phyloP scores from a whole-genome alignment of 1,140 invertebrate species.

The Aricia agestis region DNA sequence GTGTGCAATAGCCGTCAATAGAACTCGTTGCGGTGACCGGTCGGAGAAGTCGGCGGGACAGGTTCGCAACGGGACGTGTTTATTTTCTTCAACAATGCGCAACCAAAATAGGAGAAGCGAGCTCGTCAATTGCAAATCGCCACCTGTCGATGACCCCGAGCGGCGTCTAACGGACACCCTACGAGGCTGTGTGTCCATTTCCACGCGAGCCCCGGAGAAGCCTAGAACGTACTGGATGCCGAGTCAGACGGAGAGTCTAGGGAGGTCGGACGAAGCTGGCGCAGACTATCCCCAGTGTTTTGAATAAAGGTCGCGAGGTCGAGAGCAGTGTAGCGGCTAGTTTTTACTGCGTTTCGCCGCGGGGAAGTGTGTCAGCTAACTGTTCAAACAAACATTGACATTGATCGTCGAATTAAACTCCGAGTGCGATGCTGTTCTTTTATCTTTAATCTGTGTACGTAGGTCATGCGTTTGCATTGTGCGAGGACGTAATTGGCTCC shows the following conservation, averaged over 20 bases:
- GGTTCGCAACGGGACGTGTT: slow-evolving; percentile 53
- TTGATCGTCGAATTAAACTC: slow-evolving; percentile 58
- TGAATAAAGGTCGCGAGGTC: slow-evolving; percentile 71
- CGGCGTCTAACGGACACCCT: slow-evolving; percentile 59
- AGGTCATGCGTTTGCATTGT: slow-evolving; percentile 41
- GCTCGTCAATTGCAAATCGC: slow-evolving; percentile 68
- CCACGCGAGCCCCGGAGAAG: slow-evolving; percentile 32
- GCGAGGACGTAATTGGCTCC: slow-evolving; percentile 38
- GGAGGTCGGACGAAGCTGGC: slow-evolving; percentile 35
- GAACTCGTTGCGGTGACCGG: slow-evolving; percentile 25
- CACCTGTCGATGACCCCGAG: slow-evolving; percentile 66
- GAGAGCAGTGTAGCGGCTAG: slow-evolving; percentile 55
- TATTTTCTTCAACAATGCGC: slow-evolving; percentile 56
- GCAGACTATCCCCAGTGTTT: slow-evolving; percentile 44
- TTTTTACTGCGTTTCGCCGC: slow-evolving; percentile 43
- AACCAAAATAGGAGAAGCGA: slow-evolving; percentile 63
- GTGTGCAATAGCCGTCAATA: slow-evolving; percentile 34
- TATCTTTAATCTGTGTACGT: slow-evolving; percentile 49
- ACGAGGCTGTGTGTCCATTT: slow-evolving; percentile 39
- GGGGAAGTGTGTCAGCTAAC: slow-evolving; percentile 66
- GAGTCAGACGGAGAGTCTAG: slow-evolving; percentile 21
- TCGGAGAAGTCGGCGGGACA: slow-evolving; percentile 19
- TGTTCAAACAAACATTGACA: slow-evolving; percentile 64
- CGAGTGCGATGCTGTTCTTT: slow-evolving; percentile 44
- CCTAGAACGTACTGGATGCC: slow-evolving; percentile 18